phyloP scores from a whole-genome alignment of 2,888 invertebrate genomes.

The Geophilus truncorum region DNA sequence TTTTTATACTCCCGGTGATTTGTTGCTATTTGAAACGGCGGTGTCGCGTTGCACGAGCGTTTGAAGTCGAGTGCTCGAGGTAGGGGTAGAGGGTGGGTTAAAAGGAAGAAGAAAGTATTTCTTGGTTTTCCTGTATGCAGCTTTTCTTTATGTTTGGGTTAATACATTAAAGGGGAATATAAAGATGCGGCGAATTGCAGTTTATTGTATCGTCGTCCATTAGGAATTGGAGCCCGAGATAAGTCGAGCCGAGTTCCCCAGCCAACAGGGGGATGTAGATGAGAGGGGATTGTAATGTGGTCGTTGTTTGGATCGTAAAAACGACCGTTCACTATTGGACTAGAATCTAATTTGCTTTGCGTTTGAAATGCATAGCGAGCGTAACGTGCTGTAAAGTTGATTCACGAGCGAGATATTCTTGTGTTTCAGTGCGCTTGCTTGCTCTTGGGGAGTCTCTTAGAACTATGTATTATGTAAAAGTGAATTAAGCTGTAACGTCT shows the following conservation, averaged over 20 bases:
- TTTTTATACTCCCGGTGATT: background rate
- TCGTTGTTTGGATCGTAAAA: background rate
- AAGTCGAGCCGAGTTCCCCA: background rate
- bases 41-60: background rate
- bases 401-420: background rate
- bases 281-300: background rate
- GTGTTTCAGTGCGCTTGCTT: background rate
- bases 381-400: slow-evolving; percentile 20
- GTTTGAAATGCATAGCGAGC: background rate
- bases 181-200: background rate
- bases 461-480: slow-evolving; percentile 20
- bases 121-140: background rate
- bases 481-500: slow-evolving; percentile 6
- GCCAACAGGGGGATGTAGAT: background rate
- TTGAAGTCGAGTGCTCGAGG: background rate
- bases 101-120: background rate
- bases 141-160: background rate
- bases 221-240: background rate
- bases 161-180: background rate
- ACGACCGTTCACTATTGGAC: background rate
- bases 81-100: no score
- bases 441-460: background rate
- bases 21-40: background rate
- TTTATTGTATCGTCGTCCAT: background rate
- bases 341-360: background rate